Conservation (phyloP, 2,797 vertebrate species). For the Melanotaenia nigrans region DNA sequence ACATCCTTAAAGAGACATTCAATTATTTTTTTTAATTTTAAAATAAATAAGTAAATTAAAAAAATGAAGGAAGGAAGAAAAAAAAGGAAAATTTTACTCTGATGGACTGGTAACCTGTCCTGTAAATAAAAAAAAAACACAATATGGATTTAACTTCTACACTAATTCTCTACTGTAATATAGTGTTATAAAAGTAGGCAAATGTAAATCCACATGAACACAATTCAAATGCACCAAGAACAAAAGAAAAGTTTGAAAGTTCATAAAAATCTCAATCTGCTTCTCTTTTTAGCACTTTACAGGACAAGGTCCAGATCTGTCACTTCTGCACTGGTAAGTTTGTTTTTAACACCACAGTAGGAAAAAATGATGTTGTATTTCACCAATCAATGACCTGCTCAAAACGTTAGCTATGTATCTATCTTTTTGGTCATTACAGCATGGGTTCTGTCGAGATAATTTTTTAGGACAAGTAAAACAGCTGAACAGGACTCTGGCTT, state of each 20-base stretch:
- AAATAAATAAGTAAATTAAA: neutral
- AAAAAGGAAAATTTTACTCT: neutral
- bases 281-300: neutral
- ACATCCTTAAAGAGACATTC: neutral
- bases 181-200: too few relatives aligned
- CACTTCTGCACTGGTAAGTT: neutral
- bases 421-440: constrained; percentile 44
- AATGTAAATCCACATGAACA: neutral
- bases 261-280: neutral
- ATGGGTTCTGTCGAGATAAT: constrained; percentile 26
- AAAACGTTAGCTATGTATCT: constrained; percentile 23
- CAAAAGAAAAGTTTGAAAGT: neutral
- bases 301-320: neutral
- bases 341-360: neutral
- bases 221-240: neutral
- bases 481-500: constrained; percentile 24
- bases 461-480: constrained; percentile 30
- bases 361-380: constrained; percentile 36
- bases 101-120: too few relatives aligned
- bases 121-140: too few relatives aligned
- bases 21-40: neutral
- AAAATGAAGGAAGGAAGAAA: neutral
- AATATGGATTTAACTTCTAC: too few relatives aligned
- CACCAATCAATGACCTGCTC: constrained; percentile 19
- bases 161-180: too few relatives aligned